Percentiles rank a stretch among this genome's conserved stretches.
These are phyloP conservation scores for Pyrocephalus nanus DNA, from an alignment of 2,797 vertebrate genomes.

Conservation along the genomic window DNA sequence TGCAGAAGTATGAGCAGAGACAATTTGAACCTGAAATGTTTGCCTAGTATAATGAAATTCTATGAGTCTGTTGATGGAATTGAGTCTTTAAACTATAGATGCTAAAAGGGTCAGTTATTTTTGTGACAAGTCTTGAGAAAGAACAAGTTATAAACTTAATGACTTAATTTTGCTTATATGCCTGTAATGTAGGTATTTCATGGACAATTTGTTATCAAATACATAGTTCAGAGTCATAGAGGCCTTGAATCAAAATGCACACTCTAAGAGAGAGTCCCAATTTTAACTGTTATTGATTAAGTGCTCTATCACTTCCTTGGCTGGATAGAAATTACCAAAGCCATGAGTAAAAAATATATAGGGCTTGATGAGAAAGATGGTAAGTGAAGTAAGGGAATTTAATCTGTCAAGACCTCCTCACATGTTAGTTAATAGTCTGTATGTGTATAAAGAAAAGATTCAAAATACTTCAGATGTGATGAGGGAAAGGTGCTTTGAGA, in stretches of 20 bases:
- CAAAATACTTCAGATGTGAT: not conserved
- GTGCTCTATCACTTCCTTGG: not conserved
- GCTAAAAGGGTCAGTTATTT: not conserved
- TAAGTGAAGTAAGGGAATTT: not conserved
- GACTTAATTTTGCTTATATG: not conserved
- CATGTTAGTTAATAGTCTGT: not conserved
- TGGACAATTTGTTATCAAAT: not conserved
- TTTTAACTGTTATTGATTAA: not conserved
- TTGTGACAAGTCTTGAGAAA: not conserved
- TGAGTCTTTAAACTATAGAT: not conserved
- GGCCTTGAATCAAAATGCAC: not conserved
- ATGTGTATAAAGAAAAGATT: not conserved
- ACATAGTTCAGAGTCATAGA: not conserved
- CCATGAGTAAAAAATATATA: not conserved
- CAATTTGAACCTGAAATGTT: not conserved
- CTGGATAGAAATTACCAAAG: not conserved
- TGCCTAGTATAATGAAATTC: not conserved
- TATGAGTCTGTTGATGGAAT: not conserved
- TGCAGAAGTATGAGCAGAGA: not conserved
- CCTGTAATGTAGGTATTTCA: not conserved
- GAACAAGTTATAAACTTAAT: not conserved
- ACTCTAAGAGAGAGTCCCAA: not conserved
- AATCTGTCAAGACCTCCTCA: not conserved
- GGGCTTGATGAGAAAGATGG: not conserved
- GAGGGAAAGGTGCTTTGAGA: not conserved